phyloP scores from a whole-genome alignment of 1,140 invertebrate species.

The Physella acuta region DNA sequence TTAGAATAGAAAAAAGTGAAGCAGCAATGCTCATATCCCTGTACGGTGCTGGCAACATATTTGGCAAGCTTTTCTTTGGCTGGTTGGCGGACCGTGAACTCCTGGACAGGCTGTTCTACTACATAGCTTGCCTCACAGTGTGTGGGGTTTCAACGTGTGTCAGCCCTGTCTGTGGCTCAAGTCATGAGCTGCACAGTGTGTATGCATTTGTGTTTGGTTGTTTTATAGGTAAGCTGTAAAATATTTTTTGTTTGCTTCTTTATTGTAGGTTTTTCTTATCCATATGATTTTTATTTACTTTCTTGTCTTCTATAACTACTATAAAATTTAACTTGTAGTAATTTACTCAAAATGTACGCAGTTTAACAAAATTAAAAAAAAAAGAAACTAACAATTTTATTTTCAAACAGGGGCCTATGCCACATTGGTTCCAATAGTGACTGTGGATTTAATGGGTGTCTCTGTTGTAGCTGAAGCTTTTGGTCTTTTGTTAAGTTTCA shows the following conservation, averaged over 20 bases:
- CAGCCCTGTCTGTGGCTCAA: conserved; percentile 12
- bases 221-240: conserved; percentile 18
- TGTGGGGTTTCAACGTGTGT: conserved; percentile 13
- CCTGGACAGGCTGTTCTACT: conserved; percentile 11
- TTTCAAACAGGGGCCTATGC: conserved; percentile 10
- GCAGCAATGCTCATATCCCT: conserved; percentile 11
- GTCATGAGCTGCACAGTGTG: conserved; percentile 4
- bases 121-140: conserved; percentile 5
- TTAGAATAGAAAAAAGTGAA: conserved; percentile 10
- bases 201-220: conserved; percentile 15
- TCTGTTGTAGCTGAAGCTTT: background rate
- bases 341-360: no score
- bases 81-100: conserved; percentile 14
- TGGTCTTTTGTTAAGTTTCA: conserved; percentile 10
- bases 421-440: conserved; percentile 16
- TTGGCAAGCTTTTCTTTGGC: conserved; percentile 19
- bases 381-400: no score
- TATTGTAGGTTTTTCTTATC: no score
- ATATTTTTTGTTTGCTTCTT: no score
- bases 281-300: no score
- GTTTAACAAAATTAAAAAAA: no score
- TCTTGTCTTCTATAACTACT: no score
- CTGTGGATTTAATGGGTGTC: conserved; percentile 15
- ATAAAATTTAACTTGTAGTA: no score
- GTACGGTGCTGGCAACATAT: conserved; percentile 18